Conservation (phyloP, 2,113 vertebrate species). For the Vulpes vulpes region DNA sequence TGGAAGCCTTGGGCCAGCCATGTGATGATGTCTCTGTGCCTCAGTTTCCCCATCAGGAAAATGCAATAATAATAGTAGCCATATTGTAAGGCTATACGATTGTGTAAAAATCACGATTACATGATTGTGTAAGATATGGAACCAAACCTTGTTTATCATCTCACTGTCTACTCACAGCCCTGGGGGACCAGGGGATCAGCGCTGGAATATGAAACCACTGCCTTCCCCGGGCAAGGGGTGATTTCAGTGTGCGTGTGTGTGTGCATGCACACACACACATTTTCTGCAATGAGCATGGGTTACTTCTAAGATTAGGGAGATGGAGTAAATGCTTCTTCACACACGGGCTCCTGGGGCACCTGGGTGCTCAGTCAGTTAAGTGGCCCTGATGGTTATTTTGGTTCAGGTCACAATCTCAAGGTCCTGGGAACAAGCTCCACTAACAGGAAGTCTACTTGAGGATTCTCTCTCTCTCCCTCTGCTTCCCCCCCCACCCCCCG, state of each 20-base stretch:
- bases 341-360: not conserved
- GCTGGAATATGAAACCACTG: not conserved
- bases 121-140: not conserved
- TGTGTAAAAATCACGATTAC: no score
- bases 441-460: no score
- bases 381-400: no score
- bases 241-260: not conserved
- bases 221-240: not conserved
- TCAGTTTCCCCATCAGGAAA: not conserved
- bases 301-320: not conserved
- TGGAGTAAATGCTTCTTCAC: not conserved
- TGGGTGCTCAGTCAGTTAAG: not conserved
- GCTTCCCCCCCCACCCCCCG: no score
- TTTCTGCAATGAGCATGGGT: not conserved
- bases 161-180: not conserved
- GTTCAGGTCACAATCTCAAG: no score
- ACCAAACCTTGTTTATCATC: not conserved
- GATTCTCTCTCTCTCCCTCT: no score
- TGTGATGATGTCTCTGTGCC: not conserved
- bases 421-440: no score
- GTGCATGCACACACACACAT: not conserved
- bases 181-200: not conserved
- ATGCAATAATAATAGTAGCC: no score
- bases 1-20: not conserved
- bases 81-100: not conserved